Evolutionary conservation across 2,888 invertebrate genomes (phyloP), one percentile per base, ranked within the genome.

Genomic region (Eristalis arbustorum): DNA sequence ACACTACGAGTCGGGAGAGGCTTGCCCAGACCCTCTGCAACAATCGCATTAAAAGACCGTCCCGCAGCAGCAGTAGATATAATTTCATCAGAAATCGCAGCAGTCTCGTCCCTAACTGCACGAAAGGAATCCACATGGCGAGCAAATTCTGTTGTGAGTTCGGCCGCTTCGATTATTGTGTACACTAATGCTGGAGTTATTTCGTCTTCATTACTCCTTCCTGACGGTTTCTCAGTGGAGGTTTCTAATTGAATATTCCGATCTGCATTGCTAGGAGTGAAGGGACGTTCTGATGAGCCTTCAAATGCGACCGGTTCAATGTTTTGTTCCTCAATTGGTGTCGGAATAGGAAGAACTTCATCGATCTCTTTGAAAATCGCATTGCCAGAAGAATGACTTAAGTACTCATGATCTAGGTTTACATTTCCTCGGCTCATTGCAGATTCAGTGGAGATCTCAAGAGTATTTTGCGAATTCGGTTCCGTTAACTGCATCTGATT

Each of bases 1-100:
- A 78, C 37, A 40, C 88, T 84, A 28, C 79, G 81, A 57, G 88
- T 85, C 18, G 88, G 89, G 37, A 90, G 69, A 18, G 89, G 88
- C 72, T 89, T 89, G 3, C 89, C 89, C 66, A 89, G 76, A 10
- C 88, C 89, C 13, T 78, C 82, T 14, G 92, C 91, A 79, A 90
- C 82, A 82, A 91, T 91, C 49, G 89, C 90, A 71, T 90, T 90
- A 18, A 90, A 89, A n/a, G 91, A 89, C 73, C 89, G 91, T 1
- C 89, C 91, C 2, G 90, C 88, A 77, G 90, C 89, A 68, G 90
- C 90, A 0, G 91, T 90, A 0, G 90, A 89, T 73, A 88, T 76
- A 22, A 82, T 62, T 72, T 88, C 84, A 18, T 80, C 74, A 67
- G 80, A 83, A 82, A 69, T 77, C 56, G 88, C 85, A 34, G 88